phyloP scores from a whole-genome alignment of 2,888 invertebrate species.

The Thereva nobilitata region DNA sequence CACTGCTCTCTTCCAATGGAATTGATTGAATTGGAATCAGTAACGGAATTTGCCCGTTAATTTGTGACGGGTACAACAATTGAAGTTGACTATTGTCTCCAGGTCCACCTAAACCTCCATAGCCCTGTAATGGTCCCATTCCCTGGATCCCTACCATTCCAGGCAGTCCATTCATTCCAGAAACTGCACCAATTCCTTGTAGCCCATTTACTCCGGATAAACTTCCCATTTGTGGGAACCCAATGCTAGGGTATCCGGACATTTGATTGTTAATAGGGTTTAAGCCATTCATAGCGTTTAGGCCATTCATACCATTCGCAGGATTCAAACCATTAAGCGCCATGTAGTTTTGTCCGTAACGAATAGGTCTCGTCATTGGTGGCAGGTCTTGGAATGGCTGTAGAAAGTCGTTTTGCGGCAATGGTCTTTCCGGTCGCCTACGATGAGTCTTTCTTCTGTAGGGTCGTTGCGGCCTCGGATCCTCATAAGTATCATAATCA shows the following conservation, averaged over 20 bases:
- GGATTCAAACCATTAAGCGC: no score
- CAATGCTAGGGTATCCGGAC: neutral
- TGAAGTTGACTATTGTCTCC: constrained; percentile 4
- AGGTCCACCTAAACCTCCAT: no score
- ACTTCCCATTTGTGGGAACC: no score
- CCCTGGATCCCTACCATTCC: no score
- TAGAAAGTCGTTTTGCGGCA: neutral
- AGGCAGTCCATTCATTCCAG: no score
- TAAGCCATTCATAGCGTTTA: neutral
- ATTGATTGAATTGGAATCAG: constrained; percentile 31
- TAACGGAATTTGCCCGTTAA: constrained; percentile 31
- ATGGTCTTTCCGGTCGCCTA: neutral
- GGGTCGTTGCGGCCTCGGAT: neutral
- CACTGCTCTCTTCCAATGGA: neutral
- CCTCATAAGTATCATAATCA: constrained; percentile 5
- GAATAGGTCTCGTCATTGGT: constrained; percentile 14
- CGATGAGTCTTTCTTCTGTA: neutral
- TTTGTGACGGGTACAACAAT: constrained; percentile 31
- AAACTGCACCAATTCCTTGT: no score
- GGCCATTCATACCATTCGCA: no score
- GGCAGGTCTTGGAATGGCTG: constrained; percentile 35
- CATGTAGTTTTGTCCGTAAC: neutral
- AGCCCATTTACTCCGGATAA: no score
- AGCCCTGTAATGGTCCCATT: no score
- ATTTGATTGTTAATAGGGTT: neutral